Base-by-base conservation (phyloP, 2,113 vertebrate species). In the Anarhynchus alexandrinus region DNA sequence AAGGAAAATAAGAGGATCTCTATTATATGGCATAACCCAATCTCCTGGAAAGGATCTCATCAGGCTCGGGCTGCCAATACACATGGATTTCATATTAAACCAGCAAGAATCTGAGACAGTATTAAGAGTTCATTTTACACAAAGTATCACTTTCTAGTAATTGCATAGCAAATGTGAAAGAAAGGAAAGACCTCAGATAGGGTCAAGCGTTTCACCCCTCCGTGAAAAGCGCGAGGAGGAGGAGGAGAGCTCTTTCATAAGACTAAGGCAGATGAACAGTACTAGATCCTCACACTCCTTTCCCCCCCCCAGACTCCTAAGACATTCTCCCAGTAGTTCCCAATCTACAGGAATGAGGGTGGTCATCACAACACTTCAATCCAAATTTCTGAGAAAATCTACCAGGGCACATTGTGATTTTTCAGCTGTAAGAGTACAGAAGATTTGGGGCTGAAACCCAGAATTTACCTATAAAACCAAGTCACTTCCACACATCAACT, bases 331-430 rank as follows among this genome's bases (percentile, higher is more conserved):
- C 36, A 72, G 42, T 8, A 77, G 10, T 6, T 81, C 22, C 34
- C 84, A 82, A 72, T 26, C 62, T 49, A 15, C 21, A 66, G 55
- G 47, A 90, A 52, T 1, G 23, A 69, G 19, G 67, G 18, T 30
- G 45, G 26, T 32, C 38, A 69, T 4, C 49, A 49, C 42, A 66
- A n/a, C 0, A 0, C 32, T 22, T 55, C 17, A 12, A 45, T 19
- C 5, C 29, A 7, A 1, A 52, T 10, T 54, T 22, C 86, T 64
- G 15, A 66, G 16, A 59, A 69, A 10, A 79, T 4, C 59, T 15
- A 7, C 0, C 8, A 3, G 20, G 29, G 8, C 47, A 52, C 38
- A 5, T 0, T 8, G 16, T 5, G 6, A 6, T 34, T 34, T 77
- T 72, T 23, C 54, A 76, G 57, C 21, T 8, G 0, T 12, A 34